These are phyloP conservation scores for Tinamus major DNA, from an alignment of 2,797 vertebrate genomes.

Conservation along the genomic window DNA sequence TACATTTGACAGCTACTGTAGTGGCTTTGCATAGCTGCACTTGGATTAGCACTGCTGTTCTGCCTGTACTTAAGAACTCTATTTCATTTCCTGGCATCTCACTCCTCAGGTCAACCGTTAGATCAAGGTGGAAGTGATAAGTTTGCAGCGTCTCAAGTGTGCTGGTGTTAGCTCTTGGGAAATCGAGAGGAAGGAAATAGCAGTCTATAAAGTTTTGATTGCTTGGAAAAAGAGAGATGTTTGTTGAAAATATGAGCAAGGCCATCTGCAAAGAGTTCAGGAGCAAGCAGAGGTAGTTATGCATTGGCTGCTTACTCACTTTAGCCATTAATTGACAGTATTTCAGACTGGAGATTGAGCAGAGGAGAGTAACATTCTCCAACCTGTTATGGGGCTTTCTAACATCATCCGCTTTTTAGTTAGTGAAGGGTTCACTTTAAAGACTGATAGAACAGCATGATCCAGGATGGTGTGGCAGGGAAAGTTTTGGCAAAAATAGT, in stretches of 20 bases:
- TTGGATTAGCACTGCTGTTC: slow-evolving; percentile 59
- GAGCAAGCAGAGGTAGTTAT: slow-evolving; percentile 22
- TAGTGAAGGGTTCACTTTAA: slow-evolving; percentile 51
- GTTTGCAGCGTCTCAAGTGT: slow-evolving; percentile 79
- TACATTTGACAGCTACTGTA: slow-evolving; percentile 53
- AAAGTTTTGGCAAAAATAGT: slow-evolving; percentile 73
- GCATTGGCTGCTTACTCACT: slow-evolving; percentile 1
- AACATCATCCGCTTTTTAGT: background rate
- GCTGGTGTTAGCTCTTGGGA: slow-evolving; percentile 75
- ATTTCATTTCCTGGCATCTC: slow-evolving; percentile 77
- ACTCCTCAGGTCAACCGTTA: slow-evolving; percentile 71
- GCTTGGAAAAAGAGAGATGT: slow-evolving; percentile 71
- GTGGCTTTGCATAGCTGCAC: slow-evolving; percentile 27
- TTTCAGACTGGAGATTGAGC: background rate
- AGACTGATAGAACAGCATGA: slow-evolving; percentile 56
- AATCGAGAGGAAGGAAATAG: slow-evolving; percentile 80
- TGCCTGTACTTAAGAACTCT: slow-evolving; percentile 61
- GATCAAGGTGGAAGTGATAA: slow-evolving; percentile 83
- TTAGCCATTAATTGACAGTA: background rate
- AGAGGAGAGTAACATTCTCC: slow-evolving; percentile 11
- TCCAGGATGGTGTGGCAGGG: slow-evolving; percentile 47
- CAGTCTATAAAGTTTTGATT: slow-evolving; percentile 77
- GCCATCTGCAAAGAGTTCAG: slow-evolving; percentile 63
- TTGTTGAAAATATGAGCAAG: slow-evolving; percentile 59
- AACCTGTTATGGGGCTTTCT: background rate